A percentile compares a stretch with the other conserved stretches of the same genome.
phyloP scores from a whole-genome alignment of 2,888 invertebrate genomes.

The Papilio elwesi region DNA sequence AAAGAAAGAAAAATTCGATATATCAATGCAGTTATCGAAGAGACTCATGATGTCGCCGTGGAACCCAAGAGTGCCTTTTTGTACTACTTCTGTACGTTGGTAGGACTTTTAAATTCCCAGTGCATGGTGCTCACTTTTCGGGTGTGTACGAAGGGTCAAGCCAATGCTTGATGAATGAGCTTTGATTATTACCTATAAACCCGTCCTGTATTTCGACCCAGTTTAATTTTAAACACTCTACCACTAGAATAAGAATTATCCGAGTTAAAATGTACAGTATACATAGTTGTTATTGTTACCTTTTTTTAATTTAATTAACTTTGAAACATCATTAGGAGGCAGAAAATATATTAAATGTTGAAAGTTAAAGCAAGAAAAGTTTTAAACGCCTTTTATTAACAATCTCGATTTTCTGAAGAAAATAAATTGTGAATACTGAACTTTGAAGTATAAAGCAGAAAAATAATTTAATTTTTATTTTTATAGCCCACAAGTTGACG shows the following conservation, averaged over 20 bases:
- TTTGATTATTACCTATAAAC: too few species aligned
- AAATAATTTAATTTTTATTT: not conserved
- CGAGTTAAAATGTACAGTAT: not conserved
- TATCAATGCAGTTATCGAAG: too few species aligned
- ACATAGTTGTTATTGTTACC: not conserved
- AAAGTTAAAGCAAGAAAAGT: constrained; percentile 13
- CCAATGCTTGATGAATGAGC: too few species aligned
- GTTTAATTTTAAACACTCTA: not conserved
- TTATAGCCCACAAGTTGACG: too few species aligned
- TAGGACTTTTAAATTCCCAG: too few species aligned
- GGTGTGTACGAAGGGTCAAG: too few species aligned
- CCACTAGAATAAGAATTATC: not conserved
- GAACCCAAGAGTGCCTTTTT: too few species aligned
- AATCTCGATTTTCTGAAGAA: constrained; percentile 1
- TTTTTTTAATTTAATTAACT: constrained; percentile 4
- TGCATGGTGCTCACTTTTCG: too few species aligned
- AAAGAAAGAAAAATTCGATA: too few species aligned
- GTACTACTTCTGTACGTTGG: too few species aligned
- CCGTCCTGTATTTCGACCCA: too few species aligned
- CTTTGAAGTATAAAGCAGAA: not conserved
- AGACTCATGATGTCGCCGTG: too few species aligned
- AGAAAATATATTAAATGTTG: not conserved
- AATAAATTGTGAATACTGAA: not conserved
- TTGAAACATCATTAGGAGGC: not conserved
- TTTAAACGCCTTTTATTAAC: not conserved